Evolutionary conservation across 1,140 invertebrate genomes (phyloP).

Genomic region (Sycophaga agraensis): DNA sequence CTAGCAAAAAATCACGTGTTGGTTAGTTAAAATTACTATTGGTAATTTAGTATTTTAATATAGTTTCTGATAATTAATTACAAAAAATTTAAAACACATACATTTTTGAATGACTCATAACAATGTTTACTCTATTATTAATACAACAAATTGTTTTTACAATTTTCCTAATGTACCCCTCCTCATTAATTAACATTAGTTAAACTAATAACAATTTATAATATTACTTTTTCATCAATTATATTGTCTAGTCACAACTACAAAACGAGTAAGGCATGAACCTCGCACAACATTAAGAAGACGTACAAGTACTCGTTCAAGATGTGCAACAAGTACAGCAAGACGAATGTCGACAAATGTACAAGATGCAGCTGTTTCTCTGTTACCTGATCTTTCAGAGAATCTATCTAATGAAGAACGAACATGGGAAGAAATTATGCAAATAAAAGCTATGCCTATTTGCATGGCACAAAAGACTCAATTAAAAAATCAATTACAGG

Average conservation of each 20-base stretch:
- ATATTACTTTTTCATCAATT: too few relatives aligned
- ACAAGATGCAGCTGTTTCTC: slow-evolving; percentile 71
- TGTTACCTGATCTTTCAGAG: slow-evolving; percentile 76
- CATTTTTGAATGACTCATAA: too few relatives aligned
- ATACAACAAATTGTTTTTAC: too few relatives aligned
- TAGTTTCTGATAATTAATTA: too few relatives aligned
- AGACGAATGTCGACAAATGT: slow-evolving; percentile 65
- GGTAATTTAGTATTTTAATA: too few relatives aligned
- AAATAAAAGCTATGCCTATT: slow-evolving; percentile 79
- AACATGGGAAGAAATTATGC: slow-evolving; percentile 84
- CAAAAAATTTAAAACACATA: too few relatives aligned
- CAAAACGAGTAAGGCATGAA: slow-evolving; percentile 58
- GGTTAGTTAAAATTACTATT: slow-evolving; percentile 61
- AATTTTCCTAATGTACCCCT: too few relatives aligned
- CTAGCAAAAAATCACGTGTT: slow-evolving; percentile 74
- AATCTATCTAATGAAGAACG: slow-evolving; percentile 80
- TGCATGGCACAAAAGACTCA: slow-evolving; percentile 80
- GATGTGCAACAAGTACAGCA: slow-evolving; percentile 66
- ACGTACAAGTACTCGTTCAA: slow-evolving; percentile 65
- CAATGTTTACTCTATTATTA: too few relatives aligned
- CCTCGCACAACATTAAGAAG: slow-evolving; percentile 62
- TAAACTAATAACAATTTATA: too few relatives aligned
- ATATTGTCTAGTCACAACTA: slow-evolving; percentile 47
- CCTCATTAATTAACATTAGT: too few relatives aligned
- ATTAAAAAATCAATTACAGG: slow-evolving; percentile 75